Evolutionary conservation across 2,797 vertebrate species (phyloP).

Genomic region (Hozukius guyotensis): DNA sequence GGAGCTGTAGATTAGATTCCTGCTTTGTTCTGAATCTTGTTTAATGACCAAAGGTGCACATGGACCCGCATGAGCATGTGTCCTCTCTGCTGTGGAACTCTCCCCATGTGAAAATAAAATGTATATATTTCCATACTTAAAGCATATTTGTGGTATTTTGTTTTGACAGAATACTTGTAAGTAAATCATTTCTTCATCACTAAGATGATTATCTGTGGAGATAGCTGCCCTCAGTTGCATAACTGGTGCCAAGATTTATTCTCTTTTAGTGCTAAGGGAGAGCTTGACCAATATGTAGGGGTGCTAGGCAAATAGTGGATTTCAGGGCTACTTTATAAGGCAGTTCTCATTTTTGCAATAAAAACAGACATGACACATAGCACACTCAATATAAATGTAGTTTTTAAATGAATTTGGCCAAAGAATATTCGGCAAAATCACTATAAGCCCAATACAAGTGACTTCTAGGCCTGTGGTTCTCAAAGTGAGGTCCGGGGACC

Average conservation of each 20-base stretch:
- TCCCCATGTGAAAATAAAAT: not conserved
- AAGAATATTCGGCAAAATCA: not conserved
- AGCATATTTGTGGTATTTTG: not conserved
- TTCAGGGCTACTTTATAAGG: not conserved
- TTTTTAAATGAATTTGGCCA: not conserved
- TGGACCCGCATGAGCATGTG: not conserved
- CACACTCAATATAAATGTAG: not conserved
- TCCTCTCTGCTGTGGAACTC: not conserved
- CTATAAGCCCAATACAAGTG: not conserved
- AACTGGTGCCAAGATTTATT: not conserved
- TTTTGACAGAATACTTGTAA: not conserved
- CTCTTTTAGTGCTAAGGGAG: not conserved
- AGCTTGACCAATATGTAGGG: not conserved
- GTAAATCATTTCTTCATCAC: not conserved
- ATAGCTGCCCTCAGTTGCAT: not conserved
- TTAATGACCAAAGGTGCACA: not conserved
- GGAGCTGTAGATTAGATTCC: slow-evolving; percentile 1
- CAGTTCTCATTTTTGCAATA: too few species aligned
- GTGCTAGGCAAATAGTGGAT: not conserved
- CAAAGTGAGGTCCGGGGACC: too few species aligned
- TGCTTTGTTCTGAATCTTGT: slow-evolving; percentile 18
- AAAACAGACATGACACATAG: not conserved
- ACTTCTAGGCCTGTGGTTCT: not conserved
- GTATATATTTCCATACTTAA: not conserved
- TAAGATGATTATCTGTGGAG: not conserved